Percentiles rank a stretch among this genome's conserved stretches.
Conservation (phyloP, 2,113 vertebrate genomes). For the Lampris incognitus region DNA sequence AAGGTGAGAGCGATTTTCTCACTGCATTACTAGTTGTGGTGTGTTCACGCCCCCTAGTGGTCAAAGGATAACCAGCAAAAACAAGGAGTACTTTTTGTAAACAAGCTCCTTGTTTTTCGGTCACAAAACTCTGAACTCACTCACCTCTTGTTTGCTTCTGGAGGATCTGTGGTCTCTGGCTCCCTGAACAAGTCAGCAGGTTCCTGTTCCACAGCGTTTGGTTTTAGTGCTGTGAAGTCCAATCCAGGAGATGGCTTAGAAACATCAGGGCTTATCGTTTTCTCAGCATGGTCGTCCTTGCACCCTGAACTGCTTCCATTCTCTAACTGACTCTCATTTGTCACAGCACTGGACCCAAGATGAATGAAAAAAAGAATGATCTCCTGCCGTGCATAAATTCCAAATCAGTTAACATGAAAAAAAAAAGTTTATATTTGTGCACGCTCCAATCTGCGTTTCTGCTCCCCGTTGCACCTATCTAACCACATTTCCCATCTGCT, state of each 20-base stretch:
- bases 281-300: constrained; percentile 3
- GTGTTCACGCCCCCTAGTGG: constrained; percentile 67
- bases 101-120: constrained; percentile 46
- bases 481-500: no score
- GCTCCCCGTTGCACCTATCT: no score
- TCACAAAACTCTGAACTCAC: constrained; percentile 39
- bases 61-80: constrained; percentile 1
- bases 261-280: constrained; percentile 3
- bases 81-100: constrained; percentile 10
- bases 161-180: constrained; percentile 32
- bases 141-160: constrained; percentile 61
- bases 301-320: not conserved
- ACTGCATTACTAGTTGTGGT: not conserved
- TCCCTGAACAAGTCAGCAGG: constrained; percentile 1
- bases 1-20: not conserved
- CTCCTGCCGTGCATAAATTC: not conserved
- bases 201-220: constrained; percentile 24
- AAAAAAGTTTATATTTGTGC: not conserved
- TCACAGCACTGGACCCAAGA: constrained; percentile 28
- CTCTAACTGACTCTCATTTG: constrained; percentile 22
- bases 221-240: constrained; percentile 23
- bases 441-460: not conserved
- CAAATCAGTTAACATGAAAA: no score
- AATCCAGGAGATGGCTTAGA: constrained; percentile 31
- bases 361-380: not conserved